Base-by-base conservation (phyloP, 2,888 invertebrate genomes). In the Caenorhabditis virilis region DNA sequence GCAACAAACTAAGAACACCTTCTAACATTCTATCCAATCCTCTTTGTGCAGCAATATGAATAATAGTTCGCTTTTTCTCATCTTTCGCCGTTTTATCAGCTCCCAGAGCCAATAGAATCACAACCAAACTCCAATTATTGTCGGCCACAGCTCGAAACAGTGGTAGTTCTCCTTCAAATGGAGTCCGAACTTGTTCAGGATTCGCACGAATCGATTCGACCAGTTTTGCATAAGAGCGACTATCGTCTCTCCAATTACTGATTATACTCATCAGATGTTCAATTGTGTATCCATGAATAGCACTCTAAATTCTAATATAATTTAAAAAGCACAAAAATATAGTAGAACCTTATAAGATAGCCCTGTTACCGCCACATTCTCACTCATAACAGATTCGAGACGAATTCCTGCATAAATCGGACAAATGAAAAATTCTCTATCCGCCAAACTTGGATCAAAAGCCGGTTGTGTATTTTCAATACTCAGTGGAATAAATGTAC, bases 21-120 rank as follows among this genome's bases (percentile, higher is more conserved):
- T 65, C 65, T 2, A 65, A 46, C 60, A 65, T 60, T 36, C 48
- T 48, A 36, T 65, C 65, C 23, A 60, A 45, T 2, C 65, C 65
- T 52, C 64, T 45, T 33, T 61, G 47, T 1, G 72, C 63, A 15
- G 72, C 68, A 36, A 66, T 48, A 42, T 72, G 72, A 30, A 69
- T 57, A 20, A 61, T 52, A 13, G 54, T 71, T 25, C 45, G 56
- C n/a, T 51, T 42, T 35, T 47, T 35, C 9, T 13, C 26, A 45
- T 64, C 64, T 26, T 49, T 36, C 15, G 46, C 64, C n/a, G 42
- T 47, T 9, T 60, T 50, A 20, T 63, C 52, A 7, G 65, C 64
- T 36, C 71, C 60, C 20, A 60, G 20, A 16, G 65, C 48, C 4
- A 68, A 42, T 26, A 72, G 48, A 23, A 61, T 50, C 11, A 64